These are phyloP conservation scores for Chaunax sp. DNA, from an alignment of 2,797 vertebrate genomes.

Conservation along the genomic window DNA sequence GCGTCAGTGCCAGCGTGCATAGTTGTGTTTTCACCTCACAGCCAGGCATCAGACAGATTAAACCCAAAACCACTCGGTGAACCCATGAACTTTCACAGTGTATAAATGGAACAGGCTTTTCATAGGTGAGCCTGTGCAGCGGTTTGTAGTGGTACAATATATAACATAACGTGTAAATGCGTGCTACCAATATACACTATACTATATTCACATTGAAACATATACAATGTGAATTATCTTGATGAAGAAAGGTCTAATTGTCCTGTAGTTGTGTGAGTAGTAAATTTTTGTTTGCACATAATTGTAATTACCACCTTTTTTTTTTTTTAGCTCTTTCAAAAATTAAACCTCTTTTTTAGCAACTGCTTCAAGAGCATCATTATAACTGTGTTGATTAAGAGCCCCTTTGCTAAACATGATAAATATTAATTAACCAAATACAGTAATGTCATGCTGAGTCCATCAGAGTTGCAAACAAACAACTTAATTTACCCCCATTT, in stretches of 20 bases:
- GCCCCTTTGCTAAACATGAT: not conserved
- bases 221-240: not conserved
- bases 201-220: not conserved
- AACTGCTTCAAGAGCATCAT: slow-evolving; percentile 12
- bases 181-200: not conserved
- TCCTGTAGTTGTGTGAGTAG: not conserved
- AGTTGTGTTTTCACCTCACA: slow-evolving; percentile 47
- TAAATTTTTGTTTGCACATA: not conserved
- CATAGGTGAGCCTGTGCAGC: slow-evolving; percentile 14
- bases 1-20: slow-evolving; percentile 14
- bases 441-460: slow-evolving; percentile 1
- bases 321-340: not conserved
- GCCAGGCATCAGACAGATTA: slow-evolving; percentile 59
- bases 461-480: not conserved
- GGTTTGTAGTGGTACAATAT: slow-evolving; percentile 4
- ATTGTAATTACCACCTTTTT: not conserved
- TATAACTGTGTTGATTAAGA: slow-evolving; percentile 15
- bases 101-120: slow-evolving; percentile 41
- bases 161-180: slow-evolving; percentile 1
- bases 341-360: not conserved
- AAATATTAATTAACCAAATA: not conserved
- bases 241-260: not conserved
- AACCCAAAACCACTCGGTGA: slow-evolving; percentile 38
- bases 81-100: slow-evolving; percentile 49
- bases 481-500: not conserved